Base-by-base conservation (phyloP, 2,113 vertebrate species). In the Cottus gobio region DNA sequence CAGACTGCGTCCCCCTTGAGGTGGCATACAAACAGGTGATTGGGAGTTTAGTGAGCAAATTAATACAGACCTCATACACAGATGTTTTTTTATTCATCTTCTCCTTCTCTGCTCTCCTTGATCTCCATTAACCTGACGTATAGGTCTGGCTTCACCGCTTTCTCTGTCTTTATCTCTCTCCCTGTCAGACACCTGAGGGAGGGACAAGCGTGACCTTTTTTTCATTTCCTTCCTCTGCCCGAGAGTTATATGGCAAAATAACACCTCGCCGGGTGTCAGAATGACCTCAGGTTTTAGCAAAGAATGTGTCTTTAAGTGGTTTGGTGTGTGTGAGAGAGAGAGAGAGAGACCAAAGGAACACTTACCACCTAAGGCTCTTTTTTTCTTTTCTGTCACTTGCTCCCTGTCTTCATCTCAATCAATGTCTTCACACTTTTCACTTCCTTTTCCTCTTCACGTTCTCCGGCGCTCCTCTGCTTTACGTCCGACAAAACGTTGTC, bases 261-360 rank as follows among this genome's bases (percentile, higher is more conserved):
- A 79, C 74, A 83, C 82, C 48, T 85, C 9, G 3, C 31, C 5
- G 34, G 72, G 71, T 88, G 85, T 87, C 75, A 87, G 69, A 60
- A 82, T 82, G 85, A 89, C 86, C 85, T 80, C 16, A 56, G 87
- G 82, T 84, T 71, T 58, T 83, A 61, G 42, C 46, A 82, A 42
- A 46, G 36, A 79, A 72, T 70, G 62, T 52, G 61, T 79, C 56
- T 80, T 58, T 72, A 84, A 76, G 28, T 80, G 76, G 52, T 71
- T 68, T 39, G 30, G 15, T 42, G n/a, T 73, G 57, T 37, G 36
- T 37, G 36, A 4, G 2, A 15, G 42, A 44, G 42, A 44, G 42
- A 44, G 9, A 15, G 13, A 44, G 13, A 44, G 13, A 44, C 3
- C 15, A 13, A 72, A 70, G 56, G 77, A 81, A 66, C 74, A 85